Evolutionary conservation across 2,113 vertebrate genomes (phyloP), one percentile per base, ranked within the genome.

Genomic region (Oxyruncus cristatus): DNA sequence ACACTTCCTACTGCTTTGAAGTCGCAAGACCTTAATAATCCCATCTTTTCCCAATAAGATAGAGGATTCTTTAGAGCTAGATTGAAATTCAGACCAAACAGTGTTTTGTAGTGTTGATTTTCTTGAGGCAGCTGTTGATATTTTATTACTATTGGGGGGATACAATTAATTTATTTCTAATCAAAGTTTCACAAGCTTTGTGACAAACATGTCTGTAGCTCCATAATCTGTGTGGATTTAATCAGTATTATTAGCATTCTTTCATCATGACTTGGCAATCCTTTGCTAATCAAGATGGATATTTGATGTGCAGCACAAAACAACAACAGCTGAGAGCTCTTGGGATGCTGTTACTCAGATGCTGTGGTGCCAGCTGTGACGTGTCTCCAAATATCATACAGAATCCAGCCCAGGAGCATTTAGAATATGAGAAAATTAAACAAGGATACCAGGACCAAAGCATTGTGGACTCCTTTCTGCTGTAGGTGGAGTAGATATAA

Each of bases 191-290:
- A 88, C 53, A 81, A 59, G 62, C 68, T 95, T 88, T 68, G 49
- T 66, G 75, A 89, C 94, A 95, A 97, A 97, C 37, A 68, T 77
- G 17, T 89, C 58, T 88, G 50, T 0, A 1, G 32, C 49, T 66
- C 28, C 42, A 44, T 96, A 85, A 96, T 94, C 82, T 95, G 79
- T 77, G 35, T 44, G 72, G 81, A 88, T 73, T 78, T 92, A 94
- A 97, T 92, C 46, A 93, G 77, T 89, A 91, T 89, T 96, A 94
- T 96, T 97, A 97, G 70, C 75, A 39, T 96, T 95, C 88, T 95
- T 94, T 94, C 93, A 94, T 93, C 72, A 55, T 97, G 84, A 92
- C 41, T 93, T 44, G 27, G 94, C 94, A 95, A 76, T 95, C 89
- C 80, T 72, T 75, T 71, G 52, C 56, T 95, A 96, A 97, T 95